phyloP scores from a whole-genome alignment of 2,113 vertebrate genomes.

The Pangasianodon gigas region DNA sequence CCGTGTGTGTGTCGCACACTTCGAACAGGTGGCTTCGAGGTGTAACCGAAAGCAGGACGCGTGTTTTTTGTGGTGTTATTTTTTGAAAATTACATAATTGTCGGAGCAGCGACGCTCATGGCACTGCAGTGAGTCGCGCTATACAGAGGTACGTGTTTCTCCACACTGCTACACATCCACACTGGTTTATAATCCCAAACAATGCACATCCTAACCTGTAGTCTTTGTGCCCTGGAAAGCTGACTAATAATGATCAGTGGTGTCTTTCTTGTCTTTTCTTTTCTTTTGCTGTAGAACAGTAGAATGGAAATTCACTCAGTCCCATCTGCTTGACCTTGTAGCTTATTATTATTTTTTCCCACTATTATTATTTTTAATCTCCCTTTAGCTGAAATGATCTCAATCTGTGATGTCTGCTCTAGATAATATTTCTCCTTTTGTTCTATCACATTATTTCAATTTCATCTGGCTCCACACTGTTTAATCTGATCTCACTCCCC shows the following conservation, averaged over 20 bases:
- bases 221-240: neutral
- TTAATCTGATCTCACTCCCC: neutral
- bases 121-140: constrained; percentile 12
- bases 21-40: neutral
- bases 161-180: neutral
- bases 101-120: constrained; percentile 6
- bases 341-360: neutral
- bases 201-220: neutral
- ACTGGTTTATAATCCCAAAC: too few relatives aligned
- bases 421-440: neutral
- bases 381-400: neutral
- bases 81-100: neutral
- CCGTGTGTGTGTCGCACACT: neutral
- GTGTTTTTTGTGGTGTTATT: neutral
- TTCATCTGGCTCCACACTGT: neutral
- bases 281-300: neutral
- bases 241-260: neutral
- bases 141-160: neutral
- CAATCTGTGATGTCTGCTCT: neutral
- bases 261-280: neutral
- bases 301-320: neutral
- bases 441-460: neutral
- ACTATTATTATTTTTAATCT: neutral
- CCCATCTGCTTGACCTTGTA: constrained; percentile 21
- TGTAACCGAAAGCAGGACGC: neutral